phyloP scores from a whole-genome alignment of 1,140 invertebrate species.

The Heterodera schachtii region DNA sequence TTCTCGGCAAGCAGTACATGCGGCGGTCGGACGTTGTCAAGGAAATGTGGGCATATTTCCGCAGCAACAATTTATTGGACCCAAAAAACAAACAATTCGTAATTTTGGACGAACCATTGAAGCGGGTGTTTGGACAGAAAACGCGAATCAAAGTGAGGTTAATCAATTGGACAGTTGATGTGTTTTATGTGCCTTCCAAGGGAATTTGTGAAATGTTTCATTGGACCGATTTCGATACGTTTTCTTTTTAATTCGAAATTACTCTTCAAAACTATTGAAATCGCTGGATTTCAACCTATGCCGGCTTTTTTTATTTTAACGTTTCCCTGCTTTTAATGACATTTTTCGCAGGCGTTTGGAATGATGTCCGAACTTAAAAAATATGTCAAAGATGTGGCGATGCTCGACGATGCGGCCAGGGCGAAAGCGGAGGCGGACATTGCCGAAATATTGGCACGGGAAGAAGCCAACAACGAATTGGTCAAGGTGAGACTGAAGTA shows the following conservation, averaged over 20 bases:
- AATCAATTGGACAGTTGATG: background rate
- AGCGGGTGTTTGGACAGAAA: slow-evolving; percentile 31
- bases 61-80: slow-evolving; percentile 39
- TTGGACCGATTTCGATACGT: too few relatives aligned
- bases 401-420: slow-evolving; percentile 33
- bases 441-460: slow-evolving; percentile 18
- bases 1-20: slow-evolving; percentile 44
- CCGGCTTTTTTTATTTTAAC: too few relatives aligned
- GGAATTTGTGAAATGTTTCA: too few relatives aligned
- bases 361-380: slow-evolving; percentile 41
- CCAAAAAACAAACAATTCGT: slow-evolving; percentile 47
- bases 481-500: background rate
- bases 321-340: background rate
- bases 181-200: too few relatives aligned
- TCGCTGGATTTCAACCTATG: too few relatives aligned
- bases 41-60: slow-evolving; percentile 44
- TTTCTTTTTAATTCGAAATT: too few relatives aligned
- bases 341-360: slow-evolving; percentile 39
- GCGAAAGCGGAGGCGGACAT: slow-evolving; percentile 12
- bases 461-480: background rate
- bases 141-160: slow-evolving; percentile 10
- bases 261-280: too few relatives aligned
- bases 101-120: slow-evolving; percentile 37
- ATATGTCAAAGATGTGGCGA: slow-evolving; percentile 40
- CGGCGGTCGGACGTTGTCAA: slow-evolving; percentile 47